Evolutionary conservation across 2,888 invertebrate genomes (phyloP), one percentile per base, ranked within the genome.

Genomic region (Zaprionus bogoriensis): DNA sequence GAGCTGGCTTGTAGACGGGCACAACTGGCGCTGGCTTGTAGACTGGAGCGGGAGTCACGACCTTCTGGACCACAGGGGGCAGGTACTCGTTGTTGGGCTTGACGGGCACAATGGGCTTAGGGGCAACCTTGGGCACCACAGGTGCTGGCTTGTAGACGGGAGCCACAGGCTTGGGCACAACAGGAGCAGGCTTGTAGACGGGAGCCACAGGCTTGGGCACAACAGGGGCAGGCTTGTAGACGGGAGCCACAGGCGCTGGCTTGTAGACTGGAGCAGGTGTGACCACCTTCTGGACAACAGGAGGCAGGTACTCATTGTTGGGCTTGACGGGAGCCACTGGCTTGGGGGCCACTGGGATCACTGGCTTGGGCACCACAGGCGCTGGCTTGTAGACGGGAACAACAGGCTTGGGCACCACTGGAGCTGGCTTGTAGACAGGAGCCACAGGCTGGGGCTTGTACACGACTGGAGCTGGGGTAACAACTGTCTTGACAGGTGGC

Each of bases 51-150:
- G 57, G 57, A 6, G 52, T 41, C 2, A 38, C 25, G 0, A 32
- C 41, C 39, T 48, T 20, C 20, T 48, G 38, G 19, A 42, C 42
- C 2, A 51, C 51, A 47, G 67, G 38, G 47, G 65, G 68, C 60
- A 58, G 27, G 61, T 64, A 65, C 19, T 67, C 69, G 28, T 48
- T 61, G 38, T 23, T 19, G 12, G 67, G 67, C 41, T 51, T 51
- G 6, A 23, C 54, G 2, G 55, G 67, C 7, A 38, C 45, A 17
- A 58, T 58, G 22, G 64, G 61, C 41, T 51, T 58, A 39, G 36
- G 45, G 10, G 3, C 32, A n/a, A 47, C n/a, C n/a, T n/a, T n/a
- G n/a, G n/a, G n/a, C n/a, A n/a, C n/a, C n/a, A 30, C 52, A 2
- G 51, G 32, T 19, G 27, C 25, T 2, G 38, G 58, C 5, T 38